These are phyloP conservation scores for Nipponacmea schrenckii DNA, from an alignment of 2,888 invertebrate genomes.

Conservation along the genomic window DNA sequence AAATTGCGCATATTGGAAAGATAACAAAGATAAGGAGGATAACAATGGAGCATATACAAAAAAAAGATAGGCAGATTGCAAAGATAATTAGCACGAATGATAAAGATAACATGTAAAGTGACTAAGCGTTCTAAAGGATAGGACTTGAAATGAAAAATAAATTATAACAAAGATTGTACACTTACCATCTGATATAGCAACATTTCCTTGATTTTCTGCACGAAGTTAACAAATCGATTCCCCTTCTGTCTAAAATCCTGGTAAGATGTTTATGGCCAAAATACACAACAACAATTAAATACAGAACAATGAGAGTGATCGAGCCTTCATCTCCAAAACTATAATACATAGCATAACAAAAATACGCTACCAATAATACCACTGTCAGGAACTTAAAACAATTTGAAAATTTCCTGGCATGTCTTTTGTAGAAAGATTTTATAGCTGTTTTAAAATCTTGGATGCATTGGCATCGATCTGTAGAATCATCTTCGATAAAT, in stretches of 20 bases:
- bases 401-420: neutral
- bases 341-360: conserved; percentile 12
- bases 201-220: neutral
- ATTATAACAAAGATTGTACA: neutral
- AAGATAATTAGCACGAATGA: too few relatives aligned
- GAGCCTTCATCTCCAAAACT: conserved; percentile 9
- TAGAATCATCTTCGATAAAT: neutral
- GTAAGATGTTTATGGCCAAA: neutral
- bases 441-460: neutral
- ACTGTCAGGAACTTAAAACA: neutral
- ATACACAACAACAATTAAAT: neutral
- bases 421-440: neutral
- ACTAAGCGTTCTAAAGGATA: too few relatives aligned
- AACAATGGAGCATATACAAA: too few relatives aligned
- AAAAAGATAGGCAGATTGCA: too few relatives aligned
- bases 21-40: too few relatives aligned
- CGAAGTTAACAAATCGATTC: too few relatives aligned
- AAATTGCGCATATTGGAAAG: too few relatives aligned
- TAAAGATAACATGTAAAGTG: too few relatives aligned
- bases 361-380: neutral
- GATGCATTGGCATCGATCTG: neutral
- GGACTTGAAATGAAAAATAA: too few relatives aligned
- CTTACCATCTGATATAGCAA: neutral
- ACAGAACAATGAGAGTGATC: neutral
- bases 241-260: neutral